phyloP scores from a whole-genome alignment of 2,797 vertebrate species.

The Neosilurus hyrtlii region DNA sequence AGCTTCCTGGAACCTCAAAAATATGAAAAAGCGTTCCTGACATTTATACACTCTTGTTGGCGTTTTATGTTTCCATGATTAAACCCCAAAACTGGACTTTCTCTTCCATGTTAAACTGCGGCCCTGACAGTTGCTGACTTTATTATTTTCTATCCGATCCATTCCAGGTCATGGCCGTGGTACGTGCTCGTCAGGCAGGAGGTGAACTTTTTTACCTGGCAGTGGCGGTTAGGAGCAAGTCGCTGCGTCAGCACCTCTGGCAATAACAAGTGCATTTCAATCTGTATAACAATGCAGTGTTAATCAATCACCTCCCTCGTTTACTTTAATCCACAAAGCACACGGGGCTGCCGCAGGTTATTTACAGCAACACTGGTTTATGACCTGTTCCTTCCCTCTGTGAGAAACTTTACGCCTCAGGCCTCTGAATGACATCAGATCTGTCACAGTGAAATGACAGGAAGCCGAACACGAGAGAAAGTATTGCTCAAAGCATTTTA shows the following conservation, averaged over 20 bases:
- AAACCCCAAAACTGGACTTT: neutral
- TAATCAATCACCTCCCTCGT: slow-evolving; percentile 45
- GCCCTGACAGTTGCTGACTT: neutral
- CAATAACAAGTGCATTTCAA: slow-evolving; percentile 14
- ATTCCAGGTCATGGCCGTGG: neutral
- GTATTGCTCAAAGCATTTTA: neutral
- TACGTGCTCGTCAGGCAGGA: slow-evolving; percentile 61
- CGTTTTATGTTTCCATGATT: neutral
- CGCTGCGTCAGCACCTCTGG: slow-evolving; percentile 68
- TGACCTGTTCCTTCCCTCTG: neutral
- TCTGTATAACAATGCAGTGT: slow-evolving; percentile 18
- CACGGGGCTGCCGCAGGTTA: neutral
- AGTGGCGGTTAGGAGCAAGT: slow-evolving; percentile 64
- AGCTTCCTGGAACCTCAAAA: neutral
- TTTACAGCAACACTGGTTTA: neutral
- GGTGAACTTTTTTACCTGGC: slow-evolving; percentile 64
- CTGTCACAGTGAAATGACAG: neutral
- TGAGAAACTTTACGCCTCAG: slow-evolving; percentile 7
- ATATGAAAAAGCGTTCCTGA: neutral
- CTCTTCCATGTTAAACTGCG: neutral
- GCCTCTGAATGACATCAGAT: slow-evolving; percentile 6
- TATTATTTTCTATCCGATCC: neutral
- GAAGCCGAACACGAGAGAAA: neutral
- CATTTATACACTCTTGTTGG: no score
- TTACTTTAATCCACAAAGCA: slow-evolving; percentile 17